Conservation (phyloP, 2,888 invertebrate species). For the Calephelis perditalis region DNA sequence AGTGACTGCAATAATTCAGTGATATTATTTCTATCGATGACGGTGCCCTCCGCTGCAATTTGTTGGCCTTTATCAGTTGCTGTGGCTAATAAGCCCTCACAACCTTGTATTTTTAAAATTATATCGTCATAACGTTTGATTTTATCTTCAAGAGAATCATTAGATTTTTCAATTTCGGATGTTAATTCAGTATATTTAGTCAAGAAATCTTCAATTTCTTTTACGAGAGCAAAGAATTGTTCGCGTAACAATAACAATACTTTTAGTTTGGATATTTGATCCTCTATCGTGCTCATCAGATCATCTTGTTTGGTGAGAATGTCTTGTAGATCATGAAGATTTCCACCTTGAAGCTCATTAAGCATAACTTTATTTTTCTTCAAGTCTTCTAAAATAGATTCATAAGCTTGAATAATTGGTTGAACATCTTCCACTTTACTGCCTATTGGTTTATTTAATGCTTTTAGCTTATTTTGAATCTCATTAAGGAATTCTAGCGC, state of each 20-base stretch:
- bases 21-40: constrained; percentile 91
- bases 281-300: constrained; percentile 89
- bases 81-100: constrained; percentile 90
- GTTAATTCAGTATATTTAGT: constrained; percentile 91
- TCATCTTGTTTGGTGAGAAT: constrained; percentile 91
- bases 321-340: constrained; percentile 87
- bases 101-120: constrained; percentile 91
- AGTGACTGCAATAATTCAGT: constrained; percentile 92
- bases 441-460: constrained; percentile 91
- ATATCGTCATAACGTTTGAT: constrained; percentile 92
- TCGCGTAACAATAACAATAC: constrained; percentile 89
- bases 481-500: constrained; percentile 87
- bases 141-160: constrained; percentile 89
- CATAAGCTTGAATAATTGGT: constrained; percentile 86
- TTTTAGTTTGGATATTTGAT: constrained; percentile 88
- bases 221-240: constrained; percentile 91
- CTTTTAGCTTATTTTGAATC: constrained; percentile 90
- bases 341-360: constrained; percentile 86
- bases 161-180: constrained; percentile 90
- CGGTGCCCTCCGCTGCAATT: constrained; percentile 93
- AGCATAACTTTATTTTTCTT: constrained; percentile 88
- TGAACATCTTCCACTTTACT: constrained; percentile 93
- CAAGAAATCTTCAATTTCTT: constrained; percentile 92
- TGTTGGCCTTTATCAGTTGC: constrained; percentile 95
- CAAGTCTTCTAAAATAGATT: constrained; percentile 86